phyloP scores from a whole-genome alignment of 1,140 invertebrate species.

The Hylyphantes graminicola region DNA sequence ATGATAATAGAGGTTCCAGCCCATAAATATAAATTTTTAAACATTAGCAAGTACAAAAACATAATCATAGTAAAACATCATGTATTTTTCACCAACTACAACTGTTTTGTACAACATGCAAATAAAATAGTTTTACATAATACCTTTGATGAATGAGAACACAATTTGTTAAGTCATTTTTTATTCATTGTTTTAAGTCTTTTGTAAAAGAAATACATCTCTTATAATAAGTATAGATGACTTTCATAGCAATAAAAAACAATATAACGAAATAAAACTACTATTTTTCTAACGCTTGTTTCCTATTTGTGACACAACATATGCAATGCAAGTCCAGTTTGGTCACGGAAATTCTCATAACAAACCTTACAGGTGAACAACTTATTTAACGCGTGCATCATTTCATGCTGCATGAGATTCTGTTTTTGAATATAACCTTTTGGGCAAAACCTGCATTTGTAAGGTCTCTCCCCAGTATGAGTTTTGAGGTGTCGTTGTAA shows the following conservation, averaged over 20 bases:
- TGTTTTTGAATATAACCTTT: constrained; percentile 62
- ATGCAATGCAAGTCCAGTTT: constrained; percentile 3
- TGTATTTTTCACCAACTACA: too few relatives aligned
- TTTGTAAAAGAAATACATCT: constrained; percentile 62
- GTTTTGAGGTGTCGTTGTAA: constrained; percentile 61
- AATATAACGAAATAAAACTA: constrained; percentile 64
- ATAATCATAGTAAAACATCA: too few relatives aligned
- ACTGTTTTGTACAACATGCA: too few relatives aligned
- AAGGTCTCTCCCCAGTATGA: constrained; percentile 63
- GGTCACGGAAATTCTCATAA: constrained; percentile 1
- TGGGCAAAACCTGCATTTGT: constrained; percentile 62
- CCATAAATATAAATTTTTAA: too few relatives aligned
- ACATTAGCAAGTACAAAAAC: too few relatives aligned
- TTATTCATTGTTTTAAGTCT: not conserved
- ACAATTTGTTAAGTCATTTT: not conserved
- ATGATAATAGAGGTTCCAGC: too few relatives aligned
- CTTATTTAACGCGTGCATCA: constrained; percentile 65
- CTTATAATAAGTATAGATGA: not conserved
- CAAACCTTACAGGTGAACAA: constrained; percentile 12
- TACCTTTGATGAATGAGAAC: not conserved
- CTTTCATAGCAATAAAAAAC: not conserved
- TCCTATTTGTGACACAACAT: constrained; percentile 50
- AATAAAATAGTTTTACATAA: not conserved
- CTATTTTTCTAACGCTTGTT: constrained; percentile 67
- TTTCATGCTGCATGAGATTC: constrained; percentile 66